Evolutionary conservation across 2,888 invertebrate species (phyloP), one percentile per base, ranked within the genome.

Genomic region (Meandrusa payeni): DNA sequence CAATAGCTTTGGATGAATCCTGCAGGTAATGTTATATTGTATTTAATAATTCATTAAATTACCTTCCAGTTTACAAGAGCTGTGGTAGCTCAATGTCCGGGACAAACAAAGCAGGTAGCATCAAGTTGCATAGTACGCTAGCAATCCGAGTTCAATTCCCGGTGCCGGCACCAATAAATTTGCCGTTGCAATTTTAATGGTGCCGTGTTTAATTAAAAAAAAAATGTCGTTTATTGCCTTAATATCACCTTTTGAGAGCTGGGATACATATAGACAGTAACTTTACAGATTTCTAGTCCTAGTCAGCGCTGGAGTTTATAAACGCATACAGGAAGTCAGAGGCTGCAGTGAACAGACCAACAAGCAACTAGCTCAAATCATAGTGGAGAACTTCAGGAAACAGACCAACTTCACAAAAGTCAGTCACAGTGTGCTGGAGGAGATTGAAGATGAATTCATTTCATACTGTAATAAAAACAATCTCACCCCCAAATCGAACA

Each of bases 271-370:
- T n/a, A n/a, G n/a, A n/a, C n/a, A n/a, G n/a, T n/a, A n/a, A n/a
- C n/a, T n/a, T 75, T 73, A 1, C 69, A 90, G 91, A 64, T 97
- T 97, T 75, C 82, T 97, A 5, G 86, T 97, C 2, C 83, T 97
- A 11, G 94, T 97, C 89, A 95, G 96, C 3, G 92, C 94, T 32
- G 96, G 96, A 0, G 89, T 97, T 0, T 95, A 95, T 72, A 94
- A 93, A 76, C 93, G 95, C 1, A 89, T 96, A 27, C 93, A 95
- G 73, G 95, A 96, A 80, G 91, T 92, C 0, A 91, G 91, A 24
- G 89, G 89, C 20, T 88, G 83, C 60, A 89, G 90, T 38, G 93
- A 94, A 56, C 93, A 95, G 68, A 94, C 95, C 0, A 95, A 95
- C 76, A 93, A 93, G 65, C 93, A 94, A 58, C 89, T 96, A 1